A percentile compares a stretch with the other conserved stretches of the same genome.
phyloP scores from a whole-genome alignment of 2,797 vertebrate genomes.

The Manis crassicaudata region DNA sequence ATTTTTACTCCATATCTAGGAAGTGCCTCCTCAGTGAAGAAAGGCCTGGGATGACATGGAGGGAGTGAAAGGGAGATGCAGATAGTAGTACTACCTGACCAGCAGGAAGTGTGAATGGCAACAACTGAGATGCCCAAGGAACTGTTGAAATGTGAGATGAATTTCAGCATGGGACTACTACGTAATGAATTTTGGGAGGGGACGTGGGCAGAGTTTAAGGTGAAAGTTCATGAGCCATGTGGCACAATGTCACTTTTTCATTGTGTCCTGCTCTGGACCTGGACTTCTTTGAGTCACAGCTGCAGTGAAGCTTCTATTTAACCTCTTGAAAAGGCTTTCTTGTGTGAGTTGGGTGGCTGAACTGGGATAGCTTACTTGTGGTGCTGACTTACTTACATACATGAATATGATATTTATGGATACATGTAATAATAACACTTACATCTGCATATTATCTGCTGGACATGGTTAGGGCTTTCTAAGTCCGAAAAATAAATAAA shows the following conservation, averaged over 20 bases:
- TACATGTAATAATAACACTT: background rate
- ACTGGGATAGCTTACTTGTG: background rate
- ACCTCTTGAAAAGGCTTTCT: background rate
- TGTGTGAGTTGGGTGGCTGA: background rate
- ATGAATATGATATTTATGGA: background rate
- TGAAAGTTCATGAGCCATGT: conserved; percentile 80
- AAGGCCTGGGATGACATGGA: conserved; percentile 72
- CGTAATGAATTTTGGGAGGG: conserved; percentile 69
- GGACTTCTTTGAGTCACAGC: conserved; percentile 76
- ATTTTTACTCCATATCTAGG: conserved; percentile 57
- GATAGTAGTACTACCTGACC: conserved; percentile 82
- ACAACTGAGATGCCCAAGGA: conserved; percentile 81
- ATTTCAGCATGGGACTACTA: conserved; percentile 82
- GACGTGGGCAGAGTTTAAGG: conserved; percentile 76
- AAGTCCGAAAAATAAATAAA: background rate
- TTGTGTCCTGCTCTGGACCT: conserved; percentile 70
- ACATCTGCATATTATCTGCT: background rate
- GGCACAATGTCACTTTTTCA: conserved; percentile 79
- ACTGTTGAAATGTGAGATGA: conserved; percentile 85
- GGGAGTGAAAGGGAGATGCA: conserved; percentile 75
- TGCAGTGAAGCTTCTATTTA: conserved; percentile 43
- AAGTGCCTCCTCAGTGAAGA: conserved; percentile 71
- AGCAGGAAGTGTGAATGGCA: conserved; percentile 85
- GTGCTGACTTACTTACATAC: background rate
- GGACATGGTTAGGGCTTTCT: background rate